These are phyloP conservation scores for Melangyna quadrimaculata DNA, from an alignment of 2,888 invertebrate species.

Conservation along the genomic window DNA sequence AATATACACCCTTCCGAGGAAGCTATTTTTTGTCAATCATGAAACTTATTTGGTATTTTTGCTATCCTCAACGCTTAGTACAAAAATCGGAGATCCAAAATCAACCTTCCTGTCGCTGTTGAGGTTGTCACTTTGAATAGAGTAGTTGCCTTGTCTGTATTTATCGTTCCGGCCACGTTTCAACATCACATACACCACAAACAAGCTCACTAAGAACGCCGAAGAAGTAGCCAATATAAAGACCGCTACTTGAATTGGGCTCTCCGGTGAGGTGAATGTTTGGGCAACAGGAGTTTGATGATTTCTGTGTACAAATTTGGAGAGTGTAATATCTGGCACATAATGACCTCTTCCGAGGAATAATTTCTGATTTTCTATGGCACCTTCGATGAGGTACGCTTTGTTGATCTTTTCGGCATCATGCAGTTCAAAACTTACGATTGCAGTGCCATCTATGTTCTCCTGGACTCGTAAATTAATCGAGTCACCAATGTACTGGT, in stretches of 20 bases:
- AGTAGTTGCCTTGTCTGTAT: slow-evolving; percentile 47
- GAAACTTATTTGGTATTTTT: slow-evolving; percentile 41
- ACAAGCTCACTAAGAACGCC: slow-evolving; percentile 89
- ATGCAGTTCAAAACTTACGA: slow-evolving; percentile 85
- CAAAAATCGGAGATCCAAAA: slow-evolving; percentile 80
- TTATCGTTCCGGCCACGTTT: slow-evolving; percentile 84
- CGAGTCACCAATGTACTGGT: slow-evolving; percentile 80
- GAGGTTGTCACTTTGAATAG: slow-evolving; percentile 55
- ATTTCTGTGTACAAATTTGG: slow-evolving; percentile 83
- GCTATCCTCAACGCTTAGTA: slow-evolving; percentile 77
- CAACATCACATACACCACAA: slow-evolving; percentile 88
- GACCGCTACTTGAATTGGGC: slow-evolving; percentile 87
- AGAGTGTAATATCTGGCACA: slow-evolving; percentile 85
- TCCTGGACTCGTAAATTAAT: slow-evolving; percentile 83
- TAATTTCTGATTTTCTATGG: slow-evolving; percentile 83
- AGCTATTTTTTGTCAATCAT: background rate
- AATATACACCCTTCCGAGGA: background rate
- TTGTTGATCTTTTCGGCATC: slow-evolving; percentile 89
- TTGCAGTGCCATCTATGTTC: slow-evolving; percentile 82
- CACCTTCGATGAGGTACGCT: slow-evolving; percentile 89
- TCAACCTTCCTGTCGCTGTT: slow-evolving; percentile 77
- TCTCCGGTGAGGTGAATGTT: slow-evolving; percentile 79
- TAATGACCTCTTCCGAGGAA: slow-evolving; percentile 79
- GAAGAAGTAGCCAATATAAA: slow-evolving; percentile 90
- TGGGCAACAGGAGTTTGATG: slow-evolving; percentile 75